phyloP scores from a whole-genome alignment of 2,888 invertebrate genomes.

The Monoplex corrugatus region DNA sequence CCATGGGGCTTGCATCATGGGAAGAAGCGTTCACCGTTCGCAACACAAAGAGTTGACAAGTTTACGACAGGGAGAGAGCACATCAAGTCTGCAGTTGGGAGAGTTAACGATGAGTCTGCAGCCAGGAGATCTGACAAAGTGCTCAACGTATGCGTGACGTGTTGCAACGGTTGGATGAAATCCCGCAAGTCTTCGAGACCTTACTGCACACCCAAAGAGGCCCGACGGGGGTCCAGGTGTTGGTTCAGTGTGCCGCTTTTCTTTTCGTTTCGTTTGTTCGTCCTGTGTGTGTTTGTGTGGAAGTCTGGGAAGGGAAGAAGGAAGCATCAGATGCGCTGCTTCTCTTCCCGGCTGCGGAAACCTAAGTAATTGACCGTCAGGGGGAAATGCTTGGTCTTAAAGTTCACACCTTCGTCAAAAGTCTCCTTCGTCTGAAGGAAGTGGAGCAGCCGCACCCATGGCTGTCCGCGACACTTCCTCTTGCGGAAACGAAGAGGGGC shows the following conservation, averaged over 20 bases:
- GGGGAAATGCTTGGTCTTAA: neutral
- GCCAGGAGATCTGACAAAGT: neutral
- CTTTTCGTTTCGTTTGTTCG: slow-evolving; percentile 33
- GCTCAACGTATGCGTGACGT: neutral
- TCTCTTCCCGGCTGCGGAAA: slow-evolving; percentile 58
- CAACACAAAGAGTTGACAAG: neutral
- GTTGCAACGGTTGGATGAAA: neutral
- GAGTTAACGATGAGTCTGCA: no score
- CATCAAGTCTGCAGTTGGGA: no score
- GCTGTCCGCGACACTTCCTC: neutral
- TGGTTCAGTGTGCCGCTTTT: neutral
- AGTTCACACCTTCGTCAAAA: neutral
- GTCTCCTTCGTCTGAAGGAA: neutral
- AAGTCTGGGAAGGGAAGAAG: slow-evolving; percentile 67
- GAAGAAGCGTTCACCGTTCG: neutral
- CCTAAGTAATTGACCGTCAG: slow-evolving; percentile 55
- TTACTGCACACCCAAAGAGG: slow-evolving; percentile 60
- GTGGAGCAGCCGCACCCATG: neutral
- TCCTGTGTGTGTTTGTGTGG: slow-evolving; percentile 66
- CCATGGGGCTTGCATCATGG: slow-evolving; percentile 48
- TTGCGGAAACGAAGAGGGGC: neutral
- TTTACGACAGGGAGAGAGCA: neutral
- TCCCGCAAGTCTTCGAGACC: slow-evolving; percentile 54
- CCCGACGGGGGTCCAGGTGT: slow-evolving; percentile 29
- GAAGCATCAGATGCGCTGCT: slow-evolving; percentile 62